phyloP scores from a whole-genome alignment of 2,113 vertebrate genomes.

The Cromileptes altivelis region DNA sequence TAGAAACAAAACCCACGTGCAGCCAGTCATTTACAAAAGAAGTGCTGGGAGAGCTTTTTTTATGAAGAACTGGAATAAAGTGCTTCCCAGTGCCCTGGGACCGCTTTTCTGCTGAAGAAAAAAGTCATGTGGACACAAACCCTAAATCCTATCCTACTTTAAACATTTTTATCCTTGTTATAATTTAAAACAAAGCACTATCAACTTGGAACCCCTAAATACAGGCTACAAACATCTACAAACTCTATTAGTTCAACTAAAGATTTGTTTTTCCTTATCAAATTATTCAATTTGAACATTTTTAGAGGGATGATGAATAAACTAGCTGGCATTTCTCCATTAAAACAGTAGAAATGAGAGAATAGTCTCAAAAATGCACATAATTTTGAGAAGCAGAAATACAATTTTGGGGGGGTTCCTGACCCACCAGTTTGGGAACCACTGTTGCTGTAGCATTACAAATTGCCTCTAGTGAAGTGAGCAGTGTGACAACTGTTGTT shows the following conservation, averaged over 20 bases:
- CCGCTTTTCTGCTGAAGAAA: too few species aligned
- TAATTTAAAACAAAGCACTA: not conserved
- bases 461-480: not conserved
- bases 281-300: not conserved
- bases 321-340: not conserved
- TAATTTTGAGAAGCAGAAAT: not conserved
- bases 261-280: not conserved
- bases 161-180: too few species aligned
- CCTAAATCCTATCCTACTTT: too few species aligned
- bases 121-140: too few species aligned
- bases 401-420: not conserved
- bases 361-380: not conserved
- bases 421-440: not conserved
- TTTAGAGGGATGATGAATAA: not conserved
- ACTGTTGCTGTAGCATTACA: not conserved
- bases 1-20: too few species aligned
- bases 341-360: not conserved
- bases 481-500: not conserved
- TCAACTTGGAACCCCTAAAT: not conserved
- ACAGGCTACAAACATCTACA: not conserved
- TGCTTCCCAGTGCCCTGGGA: too few species aligned
- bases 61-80: too few species aligned
- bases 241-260: not conserved
- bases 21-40: too few species aligned
- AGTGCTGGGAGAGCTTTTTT: too few species aligned